A percentile compares a stretch with the other conserved stretches of the same genome.
Evolutionary conservation across 2,113 vertebrate species (phyloP).

Genomic region (Brienomyrus longianalis): DNA sequence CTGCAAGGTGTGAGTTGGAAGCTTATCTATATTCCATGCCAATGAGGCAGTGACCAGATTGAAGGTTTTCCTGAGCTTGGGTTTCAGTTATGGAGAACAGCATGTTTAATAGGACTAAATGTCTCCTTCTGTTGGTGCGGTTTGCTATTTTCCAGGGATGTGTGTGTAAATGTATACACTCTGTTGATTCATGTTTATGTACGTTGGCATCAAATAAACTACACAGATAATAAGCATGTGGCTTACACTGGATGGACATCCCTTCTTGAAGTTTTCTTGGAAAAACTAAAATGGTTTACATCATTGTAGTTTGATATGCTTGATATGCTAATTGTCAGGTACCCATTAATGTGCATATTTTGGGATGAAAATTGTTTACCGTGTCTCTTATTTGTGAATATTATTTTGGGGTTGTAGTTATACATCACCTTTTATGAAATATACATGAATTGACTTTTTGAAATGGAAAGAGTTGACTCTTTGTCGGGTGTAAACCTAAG

Average conservation of each 20-base stretch:
- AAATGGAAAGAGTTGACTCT: background rate
- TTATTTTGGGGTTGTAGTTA: background rate
- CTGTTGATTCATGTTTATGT: background rate
- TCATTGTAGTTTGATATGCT: background rate
- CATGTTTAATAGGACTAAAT: background rate
- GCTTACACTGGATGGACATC: background rate
- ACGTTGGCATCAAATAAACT: background rate
- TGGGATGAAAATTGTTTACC: background rate
- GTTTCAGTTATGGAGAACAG: background rate
- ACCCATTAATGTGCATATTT: background rate
- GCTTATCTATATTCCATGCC: background rate
- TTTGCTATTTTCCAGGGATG: background rate
- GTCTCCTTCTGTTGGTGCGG: background rate
- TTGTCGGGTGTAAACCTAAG: background rate
- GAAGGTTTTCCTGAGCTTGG: background rate
- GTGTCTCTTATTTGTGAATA: background rate
- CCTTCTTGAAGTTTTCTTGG: background rate
- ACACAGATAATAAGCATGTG: background rate
- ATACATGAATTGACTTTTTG: background rate
- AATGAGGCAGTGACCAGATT: background rate
- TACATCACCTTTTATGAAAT: background rate
- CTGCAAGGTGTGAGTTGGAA: background rate
- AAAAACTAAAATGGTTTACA: background rate
- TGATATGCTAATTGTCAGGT: background rate
- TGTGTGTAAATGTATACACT: background rate